phyloP scores from a whole-genome alignment of 2,888 invertebrate genomes.

The Drosophila longiperda region DNA sequence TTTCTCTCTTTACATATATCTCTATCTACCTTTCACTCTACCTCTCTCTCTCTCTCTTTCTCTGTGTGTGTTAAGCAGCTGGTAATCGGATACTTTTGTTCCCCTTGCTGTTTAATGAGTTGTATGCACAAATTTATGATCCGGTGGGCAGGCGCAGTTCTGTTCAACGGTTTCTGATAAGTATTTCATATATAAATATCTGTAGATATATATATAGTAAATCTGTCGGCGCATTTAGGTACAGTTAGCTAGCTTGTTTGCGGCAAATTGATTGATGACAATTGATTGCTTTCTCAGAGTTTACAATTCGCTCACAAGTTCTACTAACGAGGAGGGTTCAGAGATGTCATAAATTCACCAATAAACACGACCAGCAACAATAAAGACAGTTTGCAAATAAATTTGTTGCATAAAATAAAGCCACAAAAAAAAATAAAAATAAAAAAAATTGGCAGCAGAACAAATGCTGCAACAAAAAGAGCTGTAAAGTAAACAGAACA shows the following conservation, averaged over 20 bases:
- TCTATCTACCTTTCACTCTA: not conserved
- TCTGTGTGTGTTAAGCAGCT: constrained; percentile 6
- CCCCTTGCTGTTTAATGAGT: constrained; percentile 80
- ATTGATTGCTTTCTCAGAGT: constrained; percentile 60
- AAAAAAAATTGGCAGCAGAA: constrained; percentile 17
- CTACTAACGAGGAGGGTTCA: constrained; percentile 61
- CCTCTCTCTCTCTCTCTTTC: constrained; percentile 6
- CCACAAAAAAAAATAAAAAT: constrained; percentile 56
- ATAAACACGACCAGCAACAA: constrained; percentile 56
- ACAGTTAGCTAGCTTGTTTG: constrained; percentile 46
- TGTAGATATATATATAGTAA: constrained; percentile 9
- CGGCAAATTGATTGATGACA: constrained; percentile 68
- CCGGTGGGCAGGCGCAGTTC: constrained; percentile 80
- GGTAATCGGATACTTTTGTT: constrained; percentile 79
- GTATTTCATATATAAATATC: constrained; percentile 1
- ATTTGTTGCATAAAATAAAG: constrained; percentile 65
- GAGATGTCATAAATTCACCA: constrained; percentile 71
- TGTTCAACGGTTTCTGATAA: constrained; percentile 65
- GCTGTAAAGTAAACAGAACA: constrained; percentile 52
- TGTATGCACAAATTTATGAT: constrained; percentile 83
- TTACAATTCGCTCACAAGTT: constrained; percentile 55
- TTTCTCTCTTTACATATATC: not conserved
- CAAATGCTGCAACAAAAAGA: constrained; percentile 32
- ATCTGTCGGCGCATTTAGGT: constrained; percentile 11
- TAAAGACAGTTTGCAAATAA: constrained; percentile 64